A percentile compares a stretch with the other conserved stretches of the same genome.
These are phyloP conservation scores for Lissocephala sabroskyi DNA, from an alignment of 2,888 invertebrate species.

Conservation along the genomic window DNA sequence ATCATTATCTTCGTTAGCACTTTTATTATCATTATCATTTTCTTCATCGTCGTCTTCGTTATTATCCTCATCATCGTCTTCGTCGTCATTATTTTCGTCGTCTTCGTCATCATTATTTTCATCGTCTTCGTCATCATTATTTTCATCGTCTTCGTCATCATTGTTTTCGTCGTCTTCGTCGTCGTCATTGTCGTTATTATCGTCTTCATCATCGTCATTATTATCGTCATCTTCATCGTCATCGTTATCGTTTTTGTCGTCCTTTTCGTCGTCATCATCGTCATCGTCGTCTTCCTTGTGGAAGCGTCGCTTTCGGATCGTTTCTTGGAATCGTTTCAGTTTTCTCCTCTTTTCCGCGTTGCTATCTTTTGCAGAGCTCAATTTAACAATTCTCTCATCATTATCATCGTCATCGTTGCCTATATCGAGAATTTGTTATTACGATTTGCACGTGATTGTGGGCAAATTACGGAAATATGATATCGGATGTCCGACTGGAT, in stretches of 20 bases:
- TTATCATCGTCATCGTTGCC: conserved; percentile 57
- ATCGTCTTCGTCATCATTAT: conserved; percentile 25
- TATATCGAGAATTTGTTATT: conserved; percentile 49
- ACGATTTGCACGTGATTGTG: conserved; percentile 42
- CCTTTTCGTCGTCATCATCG: conserved; percentile 15
- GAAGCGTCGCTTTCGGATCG: conserved; percentile 65
- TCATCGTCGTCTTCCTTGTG: conserved; percentile 54
- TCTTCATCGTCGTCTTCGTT: conserved; percentile 73
- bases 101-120: conserved; percentile 39
- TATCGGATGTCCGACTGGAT: conserved; percentile 33
- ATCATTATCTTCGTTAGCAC: conserved; percentile 58
- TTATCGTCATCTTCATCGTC: conserved; percentile 72
- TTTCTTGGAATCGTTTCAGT: conserved; percentile 69
- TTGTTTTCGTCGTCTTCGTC: conserved; percentile 62
- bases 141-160: conserved; percentile 20
- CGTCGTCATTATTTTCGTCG: conserved; percentile 40
- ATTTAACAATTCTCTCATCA: conserved; percentile 51
- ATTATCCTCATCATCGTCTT: conserved; percentile 72
- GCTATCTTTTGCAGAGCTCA: conserved; percentile 57
- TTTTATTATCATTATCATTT: conserved; percentile 65
- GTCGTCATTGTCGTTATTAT: conserved; percentile 70
- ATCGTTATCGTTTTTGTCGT: conserved; percentile 68
- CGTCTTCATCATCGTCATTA: conserved; percentile 70
- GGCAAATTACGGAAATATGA: conserved; percentile 41
- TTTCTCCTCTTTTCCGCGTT: conserved; percentile 47